Conservation (phyloP, 2,888 invertebrate genomes). For the Harpalus rufipes region DNA sequence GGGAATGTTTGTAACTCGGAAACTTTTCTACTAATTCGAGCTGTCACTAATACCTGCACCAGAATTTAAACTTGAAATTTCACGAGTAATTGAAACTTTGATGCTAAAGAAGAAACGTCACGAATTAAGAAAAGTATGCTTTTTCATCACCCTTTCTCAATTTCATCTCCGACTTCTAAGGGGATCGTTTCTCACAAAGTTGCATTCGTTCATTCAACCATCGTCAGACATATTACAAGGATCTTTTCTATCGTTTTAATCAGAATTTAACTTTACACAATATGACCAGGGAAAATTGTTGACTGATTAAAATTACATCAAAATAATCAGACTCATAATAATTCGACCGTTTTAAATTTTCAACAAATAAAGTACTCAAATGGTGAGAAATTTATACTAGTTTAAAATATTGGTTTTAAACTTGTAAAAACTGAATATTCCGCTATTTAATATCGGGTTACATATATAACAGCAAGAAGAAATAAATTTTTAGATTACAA, state of each 20-base stretch:
- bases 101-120: constrained; percentile 40
- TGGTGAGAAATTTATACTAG: too few relatives aligned
- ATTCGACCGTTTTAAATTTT: too few relatives aligned
- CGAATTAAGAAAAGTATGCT: constrained; percentile 25
- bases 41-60: constrained; percentile 45
- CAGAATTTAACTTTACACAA: background rate
- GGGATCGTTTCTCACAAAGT: background rate
- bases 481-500: too few relatives aligned
- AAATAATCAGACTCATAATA: too few relatives aligned
- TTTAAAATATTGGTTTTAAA: too few relatives aligned
- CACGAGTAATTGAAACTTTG: constrained; percentile 48
- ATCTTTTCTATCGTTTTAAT: background rate
- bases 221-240: background rate
- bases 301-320: too few relatives aligned
- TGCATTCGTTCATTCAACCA: background rate
- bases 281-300: background rate
- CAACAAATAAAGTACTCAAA: too few relatives aligned
- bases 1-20: background rate
- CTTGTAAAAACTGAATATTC: too few relatives aligned
- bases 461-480: too few relatives aligned
- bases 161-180: background rate
- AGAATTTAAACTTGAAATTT: constrained; percentile 42
- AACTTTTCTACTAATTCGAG: constrained; percentile 44
- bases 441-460: too few relatives aligned
- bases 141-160: constrained; percentile 29